phyloP scores from a whole-genome alignment of 2,797 vertebrate genomes.

The Bradypodion ventrale region DNA sequence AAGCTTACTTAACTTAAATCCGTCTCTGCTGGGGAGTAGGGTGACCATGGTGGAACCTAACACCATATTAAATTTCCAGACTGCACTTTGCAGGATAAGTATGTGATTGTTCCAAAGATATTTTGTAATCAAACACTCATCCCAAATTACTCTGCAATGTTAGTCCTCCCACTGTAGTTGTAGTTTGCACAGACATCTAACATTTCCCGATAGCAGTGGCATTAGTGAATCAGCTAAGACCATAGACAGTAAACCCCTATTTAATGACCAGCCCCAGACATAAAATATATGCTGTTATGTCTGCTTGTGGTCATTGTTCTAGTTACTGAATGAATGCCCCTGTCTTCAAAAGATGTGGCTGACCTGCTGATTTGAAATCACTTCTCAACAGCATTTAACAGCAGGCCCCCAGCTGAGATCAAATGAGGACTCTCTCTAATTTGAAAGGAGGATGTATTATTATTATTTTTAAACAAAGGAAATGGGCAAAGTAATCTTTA shows the following conservation, averaged over 20 bases:
- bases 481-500: conserved; percentile 23
- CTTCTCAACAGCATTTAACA: conserved; percentile 54
- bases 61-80: neutral
- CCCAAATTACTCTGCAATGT: neutral
- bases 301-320: conserved; percentile 58
- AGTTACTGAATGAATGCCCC: conserved; percentile 60
- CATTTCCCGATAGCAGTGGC: conserved; percentile 30
- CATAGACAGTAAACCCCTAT: conserved; percentile 57
- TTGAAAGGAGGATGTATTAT: conserved; percentile 43
- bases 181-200: conserved; percentile 20
- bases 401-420: conserved; percentile 50
- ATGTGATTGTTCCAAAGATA: neutral
- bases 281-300: conserved; percentile 57
- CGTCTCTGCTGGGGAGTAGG: neutral
- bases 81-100: fast-evolving
- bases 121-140: neutral
- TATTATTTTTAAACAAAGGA: neutral
- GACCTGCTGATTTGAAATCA: conserved; percentile 61
- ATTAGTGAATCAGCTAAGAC: conserved; percentile 54
- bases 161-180: conserved; percentile 33
- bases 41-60: neutral
- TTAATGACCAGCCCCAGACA: conserved; percentile 57
- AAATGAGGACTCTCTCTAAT: conserved; percentile 41
- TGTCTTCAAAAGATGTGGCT: conserved; percentile 62
- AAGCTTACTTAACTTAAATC: neutral